Percentiles rank a stretch among this genome's conserved stretches.
Evolutionary conservation across 1,140 invertebrate genomes (phyloP).

Genomic region (Micrasema longulum): DNA sequence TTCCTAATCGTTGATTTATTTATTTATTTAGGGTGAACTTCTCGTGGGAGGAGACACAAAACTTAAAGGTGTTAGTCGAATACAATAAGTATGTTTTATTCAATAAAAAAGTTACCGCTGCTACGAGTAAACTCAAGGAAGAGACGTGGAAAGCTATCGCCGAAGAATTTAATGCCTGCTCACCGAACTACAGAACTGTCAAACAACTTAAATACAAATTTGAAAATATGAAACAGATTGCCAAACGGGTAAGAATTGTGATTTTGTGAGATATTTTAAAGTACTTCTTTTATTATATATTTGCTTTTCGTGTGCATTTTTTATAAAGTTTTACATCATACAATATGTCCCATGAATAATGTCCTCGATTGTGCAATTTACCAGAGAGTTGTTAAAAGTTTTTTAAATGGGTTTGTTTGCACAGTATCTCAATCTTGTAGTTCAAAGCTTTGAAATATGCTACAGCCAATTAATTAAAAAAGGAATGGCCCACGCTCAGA

Average conservation of each 20-base stretch:
- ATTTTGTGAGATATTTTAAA: too few relatives aligned
- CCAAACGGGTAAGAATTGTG: neutral
- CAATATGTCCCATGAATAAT: too few relatives aligned
- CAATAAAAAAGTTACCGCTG: slow-evolving; percentile 16
- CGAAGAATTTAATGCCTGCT: slow-evolving; percentile 23
- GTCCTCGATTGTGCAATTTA: too few relatives aligned
- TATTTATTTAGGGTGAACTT: slow-evolving; percentile 24
- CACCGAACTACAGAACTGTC: slow-evolving; percentile 15
- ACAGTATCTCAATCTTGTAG: too few relatives aligned
- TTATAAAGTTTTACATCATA: too few relatives aligned
- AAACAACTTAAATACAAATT: slow-evolving; percentile 36
- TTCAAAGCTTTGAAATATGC: too few relatives aligned
- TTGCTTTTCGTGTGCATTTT: too few relatives aligned
- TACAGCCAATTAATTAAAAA: too few relatives aligned
- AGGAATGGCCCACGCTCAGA: too few relatives aligned
- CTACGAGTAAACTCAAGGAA: slow-evolving; percentile 15
- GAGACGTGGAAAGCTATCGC: slow-evolving; percentile 30
- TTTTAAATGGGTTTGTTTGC: too few relatives aligned
- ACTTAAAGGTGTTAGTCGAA: slow-evolving; percentile 22
- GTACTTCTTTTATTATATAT: too few relatives aligned
- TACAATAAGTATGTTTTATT: slow-evolving; percentile 26
- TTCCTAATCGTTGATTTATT: neutral
- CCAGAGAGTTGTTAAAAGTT: too few relatives aligned
- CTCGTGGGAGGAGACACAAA: slow-evolving; percentile 19
- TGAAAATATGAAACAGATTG: slow-evolving; percentile 31